phyloP scores from a whole-genome alignment of 2,797 vertebrate genomes.

The Poecile montanus region DNA sequence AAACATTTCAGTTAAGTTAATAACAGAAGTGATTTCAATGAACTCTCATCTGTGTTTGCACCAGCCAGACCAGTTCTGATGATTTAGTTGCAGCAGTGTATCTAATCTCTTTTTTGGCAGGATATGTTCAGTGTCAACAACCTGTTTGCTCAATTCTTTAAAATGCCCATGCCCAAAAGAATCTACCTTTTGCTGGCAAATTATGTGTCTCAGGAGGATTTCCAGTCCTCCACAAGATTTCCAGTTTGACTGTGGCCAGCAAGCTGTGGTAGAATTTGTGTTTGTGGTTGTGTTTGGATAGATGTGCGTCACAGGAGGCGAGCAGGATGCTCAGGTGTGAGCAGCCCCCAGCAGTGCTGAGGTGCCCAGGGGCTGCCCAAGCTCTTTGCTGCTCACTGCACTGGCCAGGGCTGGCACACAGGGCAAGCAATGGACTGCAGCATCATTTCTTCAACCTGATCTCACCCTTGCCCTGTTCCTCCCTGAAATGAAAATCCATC shows the following conservation, averaged over 20 bases:
- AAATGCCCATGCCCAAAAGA: background rate
- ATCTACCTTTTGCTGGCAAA: background rate
- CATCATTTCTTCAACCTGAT: background rate
- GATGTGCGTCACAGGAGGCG: background rate
- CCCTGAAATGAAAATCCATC: background rate
- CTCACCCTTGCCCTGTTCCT: background rate
- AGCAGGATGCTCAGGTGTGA: background rate
- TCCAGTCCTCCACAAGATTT: background rate
- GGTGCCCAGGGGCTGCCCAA: background rate
- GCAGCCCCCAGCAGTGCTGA: background rate
- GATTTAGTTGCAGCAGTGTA: background rate
- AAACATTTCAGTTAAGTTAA: conserved; percentile 55
- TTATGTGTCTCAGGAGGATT: background rate
- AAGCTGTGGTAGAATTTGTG: background rate
- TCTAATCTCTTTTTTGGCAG: background rate
- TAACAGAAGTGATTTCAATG: conserved; percentile 17
- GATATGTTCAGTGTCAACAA: background rate
- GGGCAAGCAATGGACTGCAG: background rate
- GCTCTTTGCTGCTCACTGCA: background rate
- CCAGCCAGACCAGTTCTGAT: background rate
- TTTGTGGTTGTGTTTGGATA: background rate
- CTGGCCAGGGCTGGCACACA: background rate
- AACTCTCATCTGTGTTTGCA: background rate
- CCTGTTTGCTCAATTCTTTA: background rate
- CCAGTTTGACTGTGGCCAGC: background rate